Base-by-base conservation (phyloP, 35 echinoderm and acorn worm genomes). In the Heliocidaris erythrogramma region DNA sequence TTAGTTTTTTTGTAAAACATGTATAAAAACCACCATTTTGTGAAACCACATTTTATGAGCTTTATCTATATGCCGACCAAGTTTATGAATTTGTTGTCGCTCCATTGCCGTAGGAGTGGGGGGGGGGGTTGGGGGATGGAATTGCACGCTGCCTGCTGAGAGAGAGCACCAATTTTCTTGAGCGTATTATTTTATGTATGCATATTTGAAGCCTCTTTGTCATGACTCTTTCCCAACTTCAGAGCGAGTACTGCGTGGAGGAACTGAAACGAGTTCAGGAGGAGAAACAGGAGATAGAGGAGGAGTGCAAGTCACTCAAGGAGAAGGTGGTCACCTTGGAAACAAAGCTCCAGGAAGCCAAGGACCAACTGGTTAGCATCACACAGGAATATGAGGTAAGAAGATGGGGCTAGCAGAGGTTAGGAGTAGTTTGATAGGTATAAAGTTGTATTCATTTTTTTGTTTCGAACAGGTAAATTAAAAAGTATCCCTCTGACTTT, bases 281-380 rank as follows among this genome's bases (percentile, higher is more conserved):
- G 31, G 96, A 96, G 65, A 98, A 95, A 48, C 49, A 49, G 14
- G 49, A 95, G 32, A 94, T 98, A 5, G 94, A 97, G 47, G 86
- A 91, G 27, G 95, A 98, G 56, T 95, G 95, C 32, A 88, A 93
- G 21, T 86, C 94, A 27, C 49, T 98, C 49, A 93, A 85, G 7
- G 96, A 96, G 24, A 96, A 95, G 52, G 94, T 96, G 52, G 94
- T 96, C 24, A 71, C 93, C 85, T 21, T 95, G 69, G 91, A 94
- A 91, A 96, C 91, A 35, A 85, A 92, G 47, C 94, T 98, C 11
- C 69, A 93, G 60, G 97, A 84, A 13, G 96, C 92, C 52, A 50
- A 93, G 32, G 95, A 96, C 35, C 95, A 97, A 31, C 87, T 97
- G 9, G 90, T 47, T 9, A 59, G 50, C 42, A 30, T 96, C 30